These are phyloP conservation scores for Drosophila multiciliata DNA, from an alignment of 2,888 invertebrate genomes.

Conservation along the genomic window DNA sequence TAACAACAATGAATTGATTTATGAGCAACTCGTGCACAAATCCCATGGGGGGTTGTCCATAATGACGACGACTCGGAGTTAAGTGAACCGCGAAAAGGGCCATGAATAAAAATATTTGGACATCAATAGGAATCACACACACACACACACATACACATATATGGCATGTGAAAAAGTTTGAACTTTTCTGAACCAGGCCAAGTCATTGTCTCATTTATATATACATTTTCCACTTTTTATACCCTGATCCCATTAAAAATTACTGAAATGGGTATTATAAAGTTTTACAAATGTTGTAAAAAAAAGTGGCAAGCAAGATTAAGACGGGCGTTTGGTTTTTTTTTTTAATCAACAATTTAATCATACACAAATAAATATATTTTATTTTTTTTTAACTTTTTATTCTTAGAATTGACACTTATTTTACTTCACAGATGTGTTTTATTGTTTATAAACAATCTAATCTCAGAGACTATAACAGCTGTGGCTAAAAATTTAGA, in stretches of 20 bases:
- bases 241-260: neutral
- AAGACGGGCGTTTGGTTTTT: neutral
- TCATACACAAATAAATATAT: neutral
- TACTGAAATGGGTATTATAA: neutral
- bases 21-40: conserved; percentile 78
- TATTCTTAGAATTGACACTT: neutral
- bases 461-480: neutral
- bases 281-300: neutral
- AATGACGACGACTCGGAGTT: conserved; percentile 72
- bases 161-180: conserved; percentile 61
- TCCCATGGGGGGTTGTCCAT: conserved; percentile 60
- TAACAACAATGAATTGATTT: conserved; percentile 81
- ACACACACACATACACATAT: conserved; percentile 19
- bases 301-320: neutral
- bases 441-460: neutral
- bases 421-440: neutral
- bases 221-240: conserved; percentile 3
- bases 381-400: neutral
- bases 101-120: conserved; percentile 84
- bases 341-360: neutral
- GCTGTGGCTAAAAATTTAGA: neutral
- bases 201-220: conserved; percentile 17
- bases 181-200: conserved; percentile 42
- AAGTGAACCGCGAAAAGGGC: conserved; percentile 84
- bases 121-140: conserved; percentile 61